A percentile compares a stretch with the other conserved stretches of the same genome.
phyloP scores from a whole-genome alignment of 2,888 invertebrate genomes.

The Atrina japonica region DNA sequence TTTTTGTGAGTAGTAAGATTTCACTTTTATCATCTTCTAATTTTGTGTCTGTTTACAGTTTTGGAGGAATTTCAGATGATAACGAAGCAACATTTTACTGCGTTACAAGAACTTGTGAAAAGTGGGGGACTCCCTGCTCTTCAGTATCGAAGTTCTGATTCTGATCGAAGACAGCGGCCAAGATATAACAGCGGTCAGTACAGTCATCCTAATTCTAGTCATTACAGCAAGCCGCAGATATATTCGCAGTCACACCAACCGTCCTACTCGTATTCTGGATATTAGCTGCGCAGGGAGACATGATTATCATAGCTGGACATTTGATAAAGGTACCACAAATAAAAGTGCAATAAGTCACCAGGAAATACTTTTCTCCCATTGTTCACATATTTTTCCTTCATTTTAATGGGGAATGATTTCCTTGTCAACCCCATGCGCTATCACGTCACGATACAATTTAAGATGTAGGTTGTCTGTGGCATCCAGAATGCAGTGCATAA shows the following conservation, averaged over 20 bases:
- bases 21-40: too few relatives aligned
- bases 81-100: slow-evolving; percentile 64
- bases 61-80: slow-evolving; percentile 70
- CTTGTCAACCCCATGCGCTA: too few relatives aligned
- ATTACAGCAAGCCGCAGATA: neutral
- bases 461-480: too few relatives aligned
- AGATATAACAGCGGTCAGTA: slow-evolving; percentile 6
- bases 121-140: slow-evolving; percentile 60
- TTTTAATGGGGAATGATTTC: too few relatives aligned
- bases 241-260: neutral
- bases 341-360: too few relatives aligned
- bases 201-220: neutral
- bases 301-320: too few relatives aligned
- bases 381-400: too few relatives aligned
- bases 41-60: slow-evolving; percentile 56
- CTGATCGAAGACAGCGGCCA: neutral
- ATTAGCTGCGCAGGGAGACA: neutral
- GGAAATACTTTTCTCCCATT: too few relatives aligned
- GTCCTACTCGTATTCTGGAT: slow-evolving; percentile 4
- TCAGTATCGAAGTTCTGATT: slow-evolving; percentile 39
- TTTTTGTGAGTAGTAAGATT: too few relatives aligned
- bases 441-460: too few relatives aligned
- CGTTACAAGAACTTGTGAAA: slow-evolving; percentile 58
- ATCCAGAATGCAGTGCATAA: too few relatives aligned
- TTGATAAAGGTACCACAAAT: too few relatives aligned